A percentile compares a stretch with the other conserved stretches of the same genome.
phyloP scores from a whole-genome alignment of 2,113 vertebrate species.

The Rhodinocichla rosea region DNA sequence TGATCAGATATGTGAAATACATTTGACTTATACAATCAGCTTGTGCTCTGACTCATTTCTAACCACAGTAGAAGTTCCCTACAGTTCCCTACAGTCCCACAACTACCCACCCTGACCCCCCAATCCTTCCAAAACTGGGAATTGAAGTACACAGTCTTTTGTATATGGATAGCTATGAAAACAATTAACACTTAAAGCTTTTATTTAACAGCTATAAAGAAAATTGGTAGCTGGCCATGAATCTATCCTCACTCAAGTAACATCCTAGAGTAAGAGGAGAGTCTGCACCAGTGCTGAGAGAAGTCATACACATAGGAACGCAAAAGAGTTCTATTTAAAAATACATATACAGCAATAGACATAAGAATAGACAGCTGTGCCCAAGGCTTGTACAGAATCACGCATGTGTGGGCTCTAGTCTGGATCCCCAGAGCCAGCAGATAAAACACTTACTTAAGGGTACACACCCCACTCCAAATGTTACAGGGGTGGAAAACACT shows the following conservation, averaged over 20 bases:
- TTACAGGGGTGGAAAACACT: neutral
- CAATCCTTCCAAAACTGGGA: neutral
- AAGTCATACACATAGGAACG: neutral
- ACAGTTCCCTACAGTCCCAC: neutral
- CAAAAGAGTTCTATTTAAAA: neutral
- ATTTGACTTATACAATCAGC: neutral
- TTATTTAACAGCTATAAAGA: neutral
- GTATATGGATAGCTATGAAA: neutral
- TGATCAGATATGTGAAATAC: neutral
- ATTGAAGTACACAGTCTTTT: neutral
- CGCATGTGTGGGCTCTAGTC: neutral
- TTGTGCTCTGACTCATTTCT: neutral
- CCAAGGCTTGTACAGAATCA: neutral
- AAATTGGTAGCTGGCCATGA: neutral
- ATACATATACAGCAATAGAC: neutral
- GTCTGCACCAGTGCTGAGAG: neutral
- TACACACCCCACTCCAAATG: too few relatives aligned
- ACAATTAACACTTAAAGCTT: neutral
- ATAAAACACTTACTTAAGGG: neutral
- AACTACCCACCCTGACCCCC: neutral
- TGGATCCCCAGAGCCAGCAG: neutral
- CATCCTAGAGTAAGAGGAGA: neutral
- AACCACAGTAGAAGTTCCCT: neutral
- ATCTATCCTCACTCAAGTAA: neutral
- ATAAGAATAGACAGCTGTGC: neutral